These are phyloP conservation scores for Babyrousa celebensis DNA, from an alignment of 2,797 vertebrate species.

Conservation along the genomic window DNA sequence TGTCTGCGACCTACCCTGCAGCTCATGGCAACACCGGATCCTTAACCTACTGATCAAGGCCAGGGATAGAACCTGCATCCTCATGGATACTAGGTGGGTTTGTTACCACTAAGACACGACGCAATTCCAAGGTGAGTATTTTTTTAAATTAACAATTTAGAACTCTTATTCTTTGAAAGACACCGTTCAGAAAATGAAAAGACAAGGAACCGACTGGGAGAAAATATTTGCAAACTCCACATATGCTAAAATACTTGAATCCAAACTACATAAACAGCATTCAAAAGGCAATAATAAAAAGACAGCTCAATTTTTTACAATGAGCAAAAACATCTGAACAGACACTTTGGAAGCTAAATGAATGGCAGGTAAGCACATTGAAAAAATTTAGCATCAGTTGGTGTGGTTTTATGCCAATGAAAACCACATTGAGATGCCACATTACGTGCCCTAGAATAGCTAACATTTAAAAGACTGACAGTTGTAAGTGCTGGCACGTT, in stretches of 20 bases:
- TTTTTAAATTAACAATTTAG: constrained; percentile 27
- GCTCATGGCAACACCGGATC: too few species aligned
- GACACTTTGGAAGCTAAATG: not conserved
- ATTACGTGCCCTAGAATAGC: not conserved
- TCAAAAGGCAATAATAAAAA: constrained; percentile 3
- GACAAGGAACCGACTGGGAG: not conserved
- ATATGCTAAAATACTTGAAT: not conserved
- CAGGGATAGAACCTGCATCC: too few species aligned
- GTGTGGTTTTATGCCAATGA: not conserved
- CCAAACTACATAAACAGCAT: not conserved
- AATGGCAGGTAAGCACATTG: not conserved
- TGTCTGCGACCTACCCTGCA: too few species aligned
- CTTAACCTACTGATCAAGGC: too few species aligned
- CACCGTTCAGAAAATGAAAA: not conserved
- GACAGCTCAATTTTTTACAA: not conserved
- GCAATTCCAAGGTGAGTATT: not conserved
- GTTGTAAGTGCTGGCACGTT: not conserved
- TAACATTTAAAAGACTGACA: not conserved
- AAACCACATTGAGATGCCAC: not conserved
- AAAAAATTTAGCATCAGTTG: not conserved
- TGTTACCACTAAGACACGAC: too few species aligned
- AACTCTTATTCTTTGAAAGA: constrained; percentile 18
- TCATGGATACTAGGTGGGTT: too few species aligned
- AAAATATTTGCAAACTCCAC: constrained; percentile 22
- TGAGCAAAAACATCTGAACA: not conserved